Conservation (phyloP, 2,113 vertebrate species). For the Halcyon malimbica region DNA sequence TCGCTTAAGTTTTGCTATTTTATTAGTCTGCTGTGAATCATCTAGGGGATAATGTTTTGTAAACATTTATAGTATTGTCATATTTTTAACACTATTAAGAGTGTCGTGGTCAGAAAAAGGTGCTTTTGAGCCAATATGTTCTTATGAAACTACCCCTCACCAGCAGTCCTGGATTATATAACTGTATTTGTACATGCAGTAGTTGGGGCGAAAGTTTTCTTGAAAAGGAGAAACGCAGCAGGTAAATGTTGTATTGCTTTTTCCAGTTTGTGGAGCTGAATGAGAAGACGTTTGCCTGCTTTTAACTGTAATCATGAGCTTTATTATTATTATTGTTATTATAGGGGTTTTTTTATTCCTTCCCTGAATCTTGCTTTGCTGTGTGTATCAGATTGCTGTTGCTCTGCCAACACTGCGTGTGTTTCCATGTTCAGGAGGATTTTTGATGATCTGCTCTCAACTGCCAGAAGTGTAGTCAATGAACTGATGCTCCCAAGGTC, state of each 20-base stretch:
- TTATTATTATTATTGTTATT: no score
- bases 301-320: background rate
- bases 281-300: background rate
- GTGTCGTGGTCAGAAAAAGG: background rate
- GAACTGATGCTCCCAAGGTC: constrained; percentile 34
- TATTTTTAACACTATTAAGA: background rate
- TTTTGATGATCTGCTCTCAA: constrained; percentile 23
- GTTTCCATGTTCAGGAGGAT: background rate
- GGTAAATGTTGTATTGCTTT: background rate
- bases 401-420: background rate
- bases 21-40: background rate
- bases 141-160: background rate
- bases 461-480: constrained; percentile 1
- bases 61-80: background rate
- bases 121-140: background rate
- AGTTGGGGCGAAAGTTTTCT: background rate
- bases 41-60: background rate
- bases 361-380: background rate
- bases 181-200: background rate
- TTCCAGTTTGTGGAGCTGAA: background rate
- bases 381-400: background rate
- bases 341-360: background rate
- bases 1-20: background rate
- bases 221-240: background rate
- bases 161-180: background rate